Conservation (phyloP, 1,140 invertebrate genomes). For the Lasaia peninsularis region DNA sequence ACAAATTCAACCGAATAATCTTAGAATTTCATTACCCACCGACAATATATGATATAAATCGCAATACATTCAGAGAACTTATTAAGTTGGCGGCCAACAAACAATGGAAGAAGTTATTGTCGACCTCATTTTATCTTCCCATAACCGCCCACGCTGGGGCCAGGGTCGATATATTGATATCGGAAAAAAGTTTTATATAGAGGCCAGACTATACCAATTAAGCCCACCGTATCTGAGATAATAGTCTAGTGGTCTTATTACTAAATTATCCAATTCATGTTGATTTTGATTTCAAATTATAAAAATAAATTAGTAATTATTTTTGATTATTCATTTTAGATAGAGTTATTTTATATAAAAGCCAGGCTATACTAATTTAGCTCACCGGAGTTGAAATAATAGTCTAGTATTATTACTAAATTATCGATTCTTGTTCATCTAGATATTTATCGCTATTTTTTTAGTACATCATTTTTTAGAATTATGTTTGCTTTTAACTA, state of each 20-base stretch:
- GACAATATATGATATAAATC: slow-evolving; percentile 51
- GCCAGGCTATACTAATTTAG: slow-evolving; percentile 62
- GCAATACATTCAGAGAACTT: slow-evolving; percentile 72
- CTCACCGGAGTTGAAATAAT: slow-evolving; percentile 12
- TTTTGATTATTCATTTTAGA: too few relatives aligned
- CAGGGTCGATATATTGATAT: slow-evolving; percentile 51
- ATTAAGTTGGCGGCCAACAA: slow-evolving; percentile 72
- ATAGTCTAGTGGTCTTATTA: not conserved
- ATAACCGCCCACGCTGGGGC: slow-evolving; percentile 34
- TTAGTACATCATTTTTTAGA: too few relatives aligned
- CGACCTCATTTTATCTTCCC: slow-evolving; percentile 58
- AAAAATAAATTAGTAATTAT: too few relatives aligned
- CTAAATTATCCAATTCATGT: too few relatives aligned
- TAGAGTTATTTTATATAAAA: slow-evolving; percentile 44
- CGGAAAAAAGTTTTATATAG: slow-evolving; percentile 58
- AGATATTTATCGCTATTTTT: too few relatives aligned
- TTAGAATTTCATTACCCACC: slow-evolving; percentile 19
- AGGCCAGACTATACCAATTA: slow-evolving; percentile 62
- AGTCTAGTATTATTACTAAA: not conserved
- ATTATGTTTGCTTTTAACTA: too few relatives aligned
- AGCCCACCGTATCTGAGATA: slow-evolving; percentile 19
- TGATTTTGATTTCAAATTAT: too few relatives aligned
- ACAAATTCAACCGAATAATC: slow-evolving; percentile 9
- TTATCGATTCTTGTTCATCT: too few relatives aligned
- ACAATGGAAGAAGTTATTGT: slow-evolving; percentile 73